These are phyloP conservation scores for Chrysoperla carnea DNA, from an alignment of 1,140 invertebrate genomes.

Conservation along the genomic window DNA sequence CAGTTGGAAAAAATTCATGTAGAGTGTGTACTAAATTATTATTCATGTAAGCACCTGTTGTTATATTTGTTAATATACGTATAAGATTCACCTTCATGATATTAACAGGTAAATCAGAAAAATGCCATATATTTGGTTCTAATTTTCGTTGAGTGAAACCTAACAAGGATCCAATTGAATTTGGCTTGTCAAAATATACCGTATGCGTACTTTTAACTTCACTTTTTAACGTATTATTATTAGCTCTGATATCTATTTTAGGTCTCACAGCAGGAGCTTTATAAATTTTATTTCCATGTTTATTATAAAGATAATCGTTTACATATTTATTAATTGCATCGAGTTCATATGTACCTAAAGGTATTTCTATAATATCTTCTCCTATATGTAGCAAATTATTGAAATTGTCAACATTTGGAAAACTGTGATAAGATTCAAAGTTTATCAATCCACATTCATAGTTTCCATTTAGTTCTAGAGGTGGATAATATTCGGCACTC, in stretches of 20 bases:
- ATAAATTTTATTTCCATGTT: background rate
- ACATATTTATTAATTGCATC: conserved; percentile 8
- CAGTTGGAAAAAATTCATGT: conserved; percentile 15
- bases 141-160: conserved; percentile 8
- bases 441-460: conserved; percentile 7
- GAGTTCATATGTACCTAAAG: conserved; percentile 8
- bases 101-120: no score
- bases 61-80: no score
- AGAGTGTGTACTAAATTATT: conserved; percentile 11
- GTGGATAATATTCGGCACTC: conserved; percentile 7
- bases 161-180: conserved; percentile 7
- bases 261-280: background rate
- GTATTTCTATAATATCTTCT: conserved; percentile 6
- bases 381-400: conserved; percentile 7
- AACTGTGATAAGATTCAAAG: conserved; percentile 7
- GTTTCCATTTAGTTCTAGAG: conserved; percentile 4
- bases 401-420: conserved; percentile 7
- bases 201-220: conserved; percentile 5
- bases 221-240: conserved; percentile 12
- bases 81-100: no score
- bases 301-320: background rate
- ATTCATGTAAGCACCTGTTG: conserved; percentile 16
- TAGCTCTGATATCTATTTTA: conserved; percentile 4
- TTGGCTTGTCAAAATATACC: conserved; percentile 7
- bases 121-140: conserved; percentile 4